Base-by-base conservation (phyloP, 2,888 invertebrate genomes). In the Pristionchus mayeri region DNA sequence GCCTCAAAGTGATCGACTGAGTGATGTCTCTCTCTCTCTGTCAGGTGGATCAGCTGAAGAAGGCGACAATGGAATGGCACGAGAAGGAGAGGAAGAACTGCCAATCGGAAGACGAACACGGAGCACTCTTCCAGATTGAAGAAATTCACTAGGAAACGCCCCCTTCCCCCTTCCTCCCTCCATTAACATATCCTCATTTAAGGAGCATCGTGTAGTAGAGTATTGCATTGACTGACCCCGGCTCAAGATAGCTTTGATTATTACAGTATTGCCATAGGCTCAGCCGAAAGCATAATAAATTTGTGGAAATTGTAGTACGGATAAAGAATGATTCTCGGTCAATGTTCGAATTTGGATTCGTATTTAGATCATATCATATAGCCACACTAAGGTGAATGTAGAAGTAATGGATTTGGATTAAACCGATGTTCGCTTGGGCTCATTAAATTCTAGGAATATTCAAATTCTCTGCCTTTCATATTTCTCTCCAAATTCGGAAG, bases 231-330 rank as follows among this genome's bases (percentile, higher is more conserved):
- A 24, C 40, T 44, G 40, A 37, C 71, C 71, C 71, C 40, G n/a
- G 71, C 71, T 71, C 71, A 71, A 30, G 21, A 71, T 44, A 71
- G 71, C 40, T 71, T 71, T 63, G 63, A 63, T n/a, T n/a, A 44
- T 44, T 63, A 63, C 63, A 63, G 63, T 63, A 63, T 63, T 63
- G 63, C 34, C 63, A 63, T 63, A 63, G 34, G 34, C 34, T 30
- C 27, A n/a, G n/a, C n/a, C n/a, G n/a, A 34, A 63, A 18, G 63
- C 71, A 71, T 44, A 71, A 71, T 71, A 44, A 37, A 18, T 21
- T 40, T 71, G 40, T 54, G 40, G 71, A n/a, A 71, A 71, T 11
- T 18, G 44, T 71, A 63, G 63, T 71, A 71, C 71, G 40, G 40
- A 71, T 40, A 71, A 71, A 71, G n/a, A 13, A 71, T 44, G 40